phyloP scores from a whole-genome alignment of 2,888 invertebrate species.

The Eupithecia centaureata region DNA sequence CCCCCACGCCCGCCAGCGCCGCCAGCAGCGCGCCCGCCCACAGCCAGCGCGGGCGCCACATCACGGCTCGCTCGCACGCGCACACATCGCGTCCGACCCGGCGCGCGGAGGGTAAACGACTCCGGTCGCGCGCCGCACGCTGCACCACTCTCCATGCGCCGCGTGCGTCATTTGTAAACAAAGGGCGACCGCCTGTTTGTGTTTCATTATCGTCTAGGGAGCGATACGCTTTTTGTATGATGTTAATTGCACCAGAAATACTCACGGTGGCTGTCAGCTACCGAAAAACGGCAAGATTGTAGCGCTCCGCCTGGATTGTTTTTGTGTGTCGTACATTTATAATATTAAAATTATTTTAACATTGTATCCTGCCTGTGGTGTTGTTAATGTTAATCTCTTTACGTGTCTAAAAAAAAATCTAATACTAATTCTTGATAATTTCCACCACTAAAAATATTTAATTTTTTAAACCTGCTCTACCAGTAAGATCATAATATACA shows the following conservation, averaged over 20 bases:
- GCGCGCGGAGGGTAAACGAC: constrained; percentile 82
- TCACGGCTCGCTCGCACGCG: constrained; percentile 72
- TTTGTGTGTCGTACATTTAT: not conserved
- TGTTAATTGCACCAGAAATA: constrained; percentile 34
- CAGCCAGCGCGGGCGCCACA: constrained; percentile 70
- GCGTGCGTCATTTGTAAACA: constrained; percentile 83
- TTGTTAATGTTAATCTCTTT: not conserved
- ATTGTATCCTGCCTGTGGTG: not conserved
- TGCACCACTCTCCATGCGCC: constrained; percentile 64
- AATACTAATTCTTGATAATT: too few species aligned
- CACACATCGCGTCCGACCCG: constrained; percentile 80
- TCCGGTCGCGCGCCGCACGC: constrained; percentile 66
- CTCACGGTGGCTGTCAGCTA: not conserved
- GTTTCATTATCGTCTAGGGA: constrained; percentile 66
- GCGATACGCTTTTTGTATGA: constrained; percentile 50
- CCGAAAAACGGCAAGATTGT: not conserved
- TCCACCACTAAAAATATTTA: not conserved
- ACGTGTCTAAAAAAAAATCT: not conserved
- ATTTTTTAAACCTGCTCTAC: not conserved
- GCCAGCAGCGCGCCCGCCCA: constrained; percentile 68
- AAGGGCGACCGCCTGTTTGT: constrained; percentile 76
- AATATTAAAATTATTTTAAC: not conserved
- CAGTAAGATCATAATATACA: not conserved
- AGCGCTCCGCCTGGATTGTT: not conserved
- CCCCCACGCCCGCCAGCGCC: constrained; percentile 54